Percentiles rank a stretch among this genome's conserved stretches.
phyloP scores from a whole-genome alignment of 2,888 invertebrate species.

The Clistopyga incitator region DNA sequence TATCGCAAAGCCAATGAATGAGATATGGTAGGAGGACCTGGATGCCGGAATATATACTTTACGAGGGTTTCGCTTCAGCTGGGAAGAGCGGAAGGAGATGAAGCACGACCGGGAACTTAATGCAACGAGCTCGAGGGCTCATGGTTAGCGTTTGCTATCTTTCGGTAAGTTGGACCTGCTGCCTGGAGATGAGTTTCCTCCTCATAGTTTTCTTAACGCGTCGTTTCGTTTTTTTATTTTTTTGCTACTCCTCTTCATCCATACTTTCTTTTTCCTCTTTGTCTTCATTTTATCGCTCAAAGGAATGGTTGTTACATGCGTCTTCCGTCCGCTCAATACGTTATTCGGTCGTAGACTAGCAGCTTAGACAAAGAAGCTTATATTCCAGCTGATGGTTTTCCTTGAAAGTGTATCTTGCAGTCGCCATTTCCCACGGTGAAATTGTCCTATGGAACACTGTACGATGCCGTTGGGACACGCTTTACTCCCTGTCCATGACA shows the following conservation, averaged over 20 bases:
- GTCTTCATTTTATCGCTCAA: neutral
- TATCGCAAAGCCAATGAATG: neutral
- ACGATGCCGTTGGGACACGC: conserved; percentile 9
- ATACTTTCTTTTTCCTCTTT: neutral
- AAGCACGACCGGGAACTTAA: conserved; percentile 27
- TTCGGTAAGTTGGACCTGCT: conserved; percentile 32
- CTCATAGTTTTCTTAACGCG: conserved; percentile 37
- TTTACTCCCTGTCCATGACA: conserved; percentile 20
- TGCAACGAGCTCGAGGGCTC: conserved; percentile 37
- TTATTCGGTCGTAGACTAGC: neutral
- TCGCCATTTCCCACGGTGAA: neutral
- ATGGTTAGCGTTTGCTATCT: conserved; percentile 43
- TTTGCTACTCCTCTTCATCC: neutral
- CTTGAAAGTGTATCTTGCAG: neutral
- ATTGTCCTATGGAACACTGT: neutral
- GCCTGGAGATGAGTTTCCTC: conserved; percentile 11
- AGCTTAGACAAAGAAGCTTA: neutral
- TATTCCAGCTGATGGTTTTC: conserved; percentile 1
- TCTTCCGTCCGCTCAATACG: neutral
- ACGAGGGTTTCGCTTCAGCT: conserved; percentile 38
- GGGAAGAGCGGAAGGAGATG: conserved; percentile 25
- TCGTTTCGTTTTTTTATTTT: neutral
- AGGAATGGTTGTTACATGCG: neutral
- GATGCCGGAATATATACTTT: conserved; percentile 9
- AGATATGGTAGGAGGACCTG: neutral